Evolutionary conservation across 2,797 vertebrate genomes (phyloP), one percentile per base, ranked within the genome.

Genomic region (Saguinus oedipus): DNA sequence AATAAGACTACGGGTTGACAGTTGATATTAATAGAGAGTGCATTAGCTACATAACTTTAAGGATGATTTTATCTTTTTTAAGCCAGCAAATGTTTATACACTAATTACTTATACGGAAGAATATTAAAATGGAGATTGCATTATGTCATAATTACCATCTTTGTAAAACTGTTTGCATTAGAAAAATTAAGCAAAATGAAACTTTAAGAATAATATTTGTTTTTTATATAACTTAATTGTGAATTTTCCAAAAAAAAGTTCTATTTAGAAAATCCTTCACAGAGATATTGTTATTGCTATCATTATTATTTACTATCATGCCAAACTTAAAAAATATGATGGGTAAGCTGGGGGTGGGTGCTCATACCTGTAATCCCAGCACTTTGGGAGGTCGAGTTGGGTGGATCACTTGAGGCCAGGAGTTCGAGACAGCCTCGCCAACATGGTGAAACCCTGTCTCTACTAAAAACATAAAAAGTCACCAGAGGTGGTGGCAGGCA

Each of bases 201-300:
- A 44, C 1, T 88, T 89, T 48, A 82, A 87, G 42, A 79, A 68
- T 83, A 14, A 17, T 87, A 48, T 48, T 88, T 48, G 11, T 8
- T 93, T 93, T 94, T 92, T 72, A 89, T 68, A 91, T 83, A 86
- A 68, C 92, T 74, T 78, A 93, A 79, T 26, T 59, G 26, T 81
- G 27, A 33, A 46, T 17, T 64, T 83, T 82, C 46, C 5, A 7
- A 76, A 46, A 70, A 80, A 78, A 8, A 46, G 22, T 76, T 26
- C 7, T 81, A 39, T 42, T 93, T 95, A 92, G 78, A 64, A 87
- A 94, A 83, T 68, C 75, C 53, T 90, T 95, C 44, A 78, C 17
- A 84, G 30, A 87, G 53, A 27, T 78, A 78, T 42, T 46, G 27
- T 79, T 64, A 81, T 55, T 75, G 50, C 6, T 30, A 48, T 46